Percentiles rank a stretch among this genome's conserved stretches.
Conservation (phyloP, 2,888 invertebrate species). For the Phyllotreta cruciferae region DNA sequence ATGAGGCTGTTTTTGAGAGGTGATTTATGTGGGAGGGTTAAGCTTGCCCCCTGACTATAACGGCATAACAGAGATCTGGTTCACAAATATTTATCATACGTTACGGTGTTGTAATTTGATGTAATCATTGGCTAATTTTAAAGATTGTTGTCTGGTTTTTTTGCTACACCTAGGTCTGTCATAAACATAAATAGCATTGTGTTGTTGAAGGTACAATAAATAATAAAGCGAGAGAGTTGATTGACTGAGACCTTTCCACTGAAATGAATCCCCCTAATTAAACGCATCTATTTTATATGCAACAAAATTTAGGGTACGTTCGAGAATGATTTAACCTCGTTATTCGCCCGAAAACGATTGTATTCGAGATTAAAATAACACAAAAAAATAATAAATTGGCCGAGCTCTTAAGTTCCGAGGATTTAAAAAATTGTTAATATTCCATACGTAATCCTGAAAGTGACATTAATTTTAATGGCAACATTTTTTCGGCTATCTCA, state of each 20-base stretch:
- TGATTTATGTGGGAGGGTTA: too few relatives aligned
- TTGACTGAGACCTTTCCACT: too few relatives aligned
- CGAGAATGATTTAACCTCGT: too few relatives aligned
- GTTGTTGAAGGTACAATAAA: not conserved
- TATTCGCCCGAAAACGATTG: too few relatives aligned
- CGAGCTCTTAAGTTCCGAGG: not conserved
- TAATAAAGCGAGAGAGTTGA: not conserved
- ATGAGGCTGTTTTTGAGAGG: too few relatives aligned
- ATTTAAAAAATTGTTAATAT: conserved; percentile 7
- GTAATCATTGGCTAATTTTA: conserved; percentile 16
- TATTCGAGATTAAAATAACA: too few relatives aligned
- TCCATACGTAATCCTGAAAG: not conserved
- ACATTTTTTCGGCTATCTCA: conserved; percentile 9
- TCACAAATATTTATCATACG: conserved; percentile 14
- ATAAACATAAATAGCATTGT: conserved; percentile 4
- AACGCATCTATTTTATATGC: too few relatives aligned
- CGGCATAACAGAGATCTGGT: conserved; percentile 9
- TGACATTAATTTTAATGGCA: conserved; percentile 14
- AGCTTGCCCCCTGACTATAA: not conserved
- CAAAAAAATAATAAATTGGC: too few relatives aligned
- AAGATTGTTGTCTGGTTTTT: conserved; percentile 12
- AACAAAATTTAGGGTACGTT: too few relatives aligned
- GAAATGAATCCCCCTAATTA: too few relatives aligned
- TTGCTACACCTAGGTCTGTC: conserved; percentile 5
- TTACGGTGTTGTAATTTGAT: conserved; percentile 16